Percentiles rank a stretch among this genome's conserved stretches.
These are phyloP conservation scores for Carollia perspicillata DNA, from an alignment of 2,113 vertebrate genomes.

Conservation along the genomic window DNA sequence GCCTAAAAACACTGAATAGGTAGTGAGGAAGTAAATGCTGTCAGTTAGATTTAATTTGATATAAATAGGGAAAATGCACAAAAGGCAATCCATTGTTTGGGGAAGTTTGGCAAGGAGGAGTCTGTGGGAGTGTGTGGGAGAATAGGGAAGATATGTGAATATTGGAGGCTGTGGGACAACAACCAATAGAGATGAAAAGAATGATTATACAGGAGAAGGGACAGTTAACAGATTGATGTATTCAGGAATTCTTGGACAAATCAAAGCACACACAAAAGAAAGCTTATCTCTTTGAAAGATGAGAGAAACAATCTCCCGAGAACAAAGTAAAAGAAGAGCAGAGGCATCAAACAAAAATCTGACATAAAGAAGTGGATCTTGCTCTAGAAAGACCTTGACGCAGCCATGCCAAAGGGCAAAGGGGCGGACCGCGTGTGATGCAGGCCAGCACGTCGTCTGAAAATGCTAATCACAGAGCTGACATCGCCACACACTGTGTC, in stretches of 20 bases:
- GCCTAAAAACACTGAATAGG: neutral
- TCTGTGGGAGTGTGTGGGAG: too few relatives aligned
- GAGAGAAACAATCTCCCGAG: neutral
- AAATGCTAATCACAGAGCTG: neutral
- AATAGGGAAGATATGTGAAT: neutral
- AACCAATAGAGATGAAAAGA: neutral
- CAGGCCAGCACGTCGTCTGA: neutral
- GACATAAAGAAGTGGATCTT: neutral
- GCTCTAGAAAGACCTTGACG: neutral
- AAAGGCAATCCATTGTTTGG: neutral
- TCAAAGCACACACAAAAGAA: neutral
- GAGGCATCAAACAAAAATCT: neutral
- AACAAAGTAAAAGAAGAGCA: neutral
- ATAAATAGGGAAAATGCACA: neutral
- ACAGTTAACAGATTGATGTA: neutral
- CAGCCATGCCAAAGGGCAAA: neutral
- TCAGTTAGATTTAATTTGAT: neutral
- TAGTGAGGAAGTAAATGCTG: neutral
- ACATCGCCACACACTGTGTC: fast-evolving
- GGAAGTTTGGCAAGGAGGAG: neutral
- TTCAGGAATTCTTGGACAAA: neutral
- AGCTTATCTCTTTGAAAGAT: neutral
- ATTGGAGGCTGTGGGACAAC: neutral
- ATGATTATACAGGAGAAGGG: neutral
- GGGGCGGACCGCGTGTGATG: fast-evolving